Percentiles rank a stretch among this genome's conserved stretches.
Evolutionary conservation across 2,113 vertebrate species (phyloP).

Genomic region (Regulus satrapa): DNA sequence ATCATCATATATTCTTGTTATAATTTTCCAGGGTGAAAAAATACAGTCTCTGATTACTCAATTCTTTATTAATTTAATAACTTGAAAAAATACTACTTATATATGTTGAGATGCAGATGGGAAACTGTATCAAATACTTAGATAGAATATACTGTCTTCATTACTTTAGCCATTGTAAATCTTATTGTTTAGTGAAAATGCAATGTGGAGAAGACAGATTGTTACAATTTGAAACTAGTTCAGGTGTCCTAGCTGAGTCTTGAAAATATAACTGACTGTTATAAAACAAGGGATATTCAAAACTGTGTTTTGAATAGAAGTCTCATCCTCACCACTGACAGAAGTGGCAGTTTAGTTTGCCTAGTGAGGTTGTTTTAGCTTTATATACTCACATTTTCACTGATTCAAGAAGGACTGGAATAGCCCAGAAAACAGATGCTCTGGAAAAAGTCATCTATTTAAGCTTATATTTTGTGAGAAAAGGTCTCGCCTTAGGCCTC

Average conservation of each 20-base stretch:
- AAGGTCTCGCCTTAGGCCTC: neutral
- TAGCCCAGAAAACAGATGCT: neutral
- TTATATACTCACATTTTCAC: neutral
- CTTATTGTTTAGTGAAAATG: neutral
- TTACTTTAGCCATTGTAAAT: neutral
- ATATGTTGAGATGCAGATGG: neutral
- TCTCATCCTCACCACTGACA: neutral
- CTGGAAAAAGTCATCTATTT: neutral
- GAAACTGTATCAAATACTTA: neutral
- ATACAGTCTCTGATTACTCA: neutral
- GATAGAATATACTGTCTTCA: neutral
- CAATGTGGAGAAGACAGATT: neutral
- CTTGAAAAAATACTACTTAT: neutral
- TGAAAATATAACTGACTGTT: neutral
- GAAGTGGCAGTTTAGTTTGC: neutral
- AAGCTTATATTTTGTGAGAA: neutral
- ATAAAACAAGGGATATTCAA: neutral
- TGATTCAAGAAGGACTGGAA: neutral
- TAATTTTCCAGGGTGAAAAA: slow-evolving; percentile 8
- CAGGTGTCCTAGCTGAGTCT: neutral
- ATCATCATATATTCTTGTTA: slow-evolving; percentile 1
- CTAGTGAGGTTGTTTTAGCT: neutral
- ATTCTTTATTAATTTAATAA: neutral
- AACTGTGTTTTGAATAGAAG: neutral
- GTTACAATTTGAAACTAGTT: neutral